Conservation (phyloP, 2,113 vertebrate genomes). For the Takifugu bimaculatus region DNA sequence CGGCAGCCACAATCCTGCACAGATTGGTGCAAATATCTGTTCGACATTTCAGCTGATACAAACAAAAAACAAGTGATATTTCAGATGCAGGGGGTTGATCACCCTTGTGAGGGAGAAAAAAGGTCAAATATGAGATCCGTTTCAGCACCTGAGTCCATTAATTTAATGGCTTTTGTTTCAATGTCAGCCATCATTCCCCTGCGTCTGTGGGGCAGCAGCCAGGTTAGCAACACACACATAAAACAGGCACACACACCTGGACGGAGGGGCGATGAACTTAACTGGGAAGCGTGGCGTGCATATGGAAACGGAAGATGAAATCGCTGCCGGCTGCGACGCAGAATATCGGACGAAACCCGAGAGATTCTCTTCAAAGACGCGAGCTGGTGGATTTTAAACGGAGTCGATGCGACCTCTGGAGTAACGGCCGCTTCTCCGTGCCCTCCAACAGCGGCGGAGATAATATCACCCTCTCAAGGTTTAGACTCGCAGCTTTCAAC, state of each 20-base stretch:
- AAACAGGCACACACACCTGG: constrained; percentile 23
- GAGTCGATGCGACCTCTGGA: no score
- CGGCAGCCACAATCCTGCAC: no score
- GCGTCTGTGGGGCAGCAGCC: constrained; percentile 22
- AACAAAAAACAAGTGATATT: constrained; percentile 24
- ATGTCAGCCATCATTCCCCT: constrained; percentile 40
- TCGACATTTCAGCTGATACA: constrained; percentile 47
- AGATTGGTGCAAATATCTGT: no score
- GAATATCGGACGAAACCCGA: background rate
- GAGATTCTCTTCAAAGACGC: background rate
- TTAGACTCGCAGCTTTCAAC: no score
- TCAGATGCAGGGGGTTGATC: constrained; percentile 6
- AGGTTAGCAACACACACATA: constrained; percentile 19
- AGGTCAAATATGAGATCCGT: constrained; percentile 2
- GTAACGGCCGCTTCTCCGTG: no score
- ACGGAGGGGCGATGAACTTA: constrained; percentile 20
- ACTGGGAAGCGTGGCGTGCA: constrained; percentile 7
- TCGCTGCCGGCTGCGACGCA: no score
- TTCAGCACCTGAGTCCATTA: constrained; percentile 23
- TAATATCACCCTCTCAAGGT: no score
- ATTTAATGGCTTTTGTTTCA: constrained; percentile 33
- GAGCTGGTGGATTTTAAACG: no score
- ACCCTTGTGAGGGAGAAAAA: constrained; percentile 13
- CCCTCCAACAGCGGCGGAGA: no score
- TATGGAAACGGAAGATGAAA: background rate